Conservation (phyloP, 2,888 invertebrate species). For the Parnassius smintheus region DNA sequence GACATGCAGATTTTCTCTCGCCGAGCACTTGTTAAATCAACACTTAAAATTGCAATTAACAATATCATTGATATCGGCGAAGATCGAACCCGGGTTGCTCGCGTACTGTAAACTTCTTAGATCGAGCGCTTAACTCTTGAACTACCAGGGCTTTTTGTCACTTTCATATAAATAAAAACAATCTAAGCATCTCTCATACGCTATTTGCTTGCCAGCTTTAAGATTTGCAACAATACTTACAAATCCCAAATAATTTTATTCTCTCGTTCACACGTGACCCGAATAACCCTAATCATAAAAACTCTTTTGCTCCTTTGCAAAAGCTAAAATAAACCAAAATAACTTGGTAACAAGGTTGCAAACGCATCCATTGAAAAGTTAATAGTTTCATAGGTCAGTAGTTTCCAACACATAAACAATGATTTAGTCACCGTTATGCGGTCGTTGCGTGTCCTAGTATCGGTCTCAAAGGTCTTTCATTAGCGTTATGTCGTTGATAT, state of each 20-base stretch:
- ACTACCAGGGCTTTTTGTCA: too few species aligned
- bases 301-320: not conserved
- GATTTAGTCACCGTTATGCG: constrained; percentile 38
- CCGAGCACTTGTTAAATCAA: too few species aligned
- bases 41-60: too few species aligned
- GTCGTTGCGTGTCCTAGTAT: constrained; percentile 31
- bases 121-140: too few species aligned
- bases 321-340: not conserved
- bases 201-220: too few species aligned
- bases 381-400: constrained; percentile 25
- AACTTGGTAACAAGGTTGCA: constrained; percentile 2
- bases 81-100: too few species aligned
- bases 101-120: too few species aligned
- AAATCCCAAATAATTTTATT: not conserved
- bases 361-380: not conserved
- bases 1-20: too few species aligned
- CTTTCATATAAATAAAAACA: too few species aligned
- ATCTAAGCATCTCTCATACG: too few species aligned
- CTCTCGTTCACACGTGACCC: not conserved
- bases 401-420: constrained; percentile 43
- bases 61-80: too few species aligned
- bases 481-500: constrained; percentile 12
- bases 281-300: not conserved
- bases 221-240: not conserved
- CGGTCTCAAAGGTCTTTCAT: constrained; percentile 15